Percentiles rank a stretch among this genome's conserved stretches.
Evolutionary conservation across 2,113 vertebrate genomes (phyloP).

Genomic region (Sinosuthora webbiana): DNA sequence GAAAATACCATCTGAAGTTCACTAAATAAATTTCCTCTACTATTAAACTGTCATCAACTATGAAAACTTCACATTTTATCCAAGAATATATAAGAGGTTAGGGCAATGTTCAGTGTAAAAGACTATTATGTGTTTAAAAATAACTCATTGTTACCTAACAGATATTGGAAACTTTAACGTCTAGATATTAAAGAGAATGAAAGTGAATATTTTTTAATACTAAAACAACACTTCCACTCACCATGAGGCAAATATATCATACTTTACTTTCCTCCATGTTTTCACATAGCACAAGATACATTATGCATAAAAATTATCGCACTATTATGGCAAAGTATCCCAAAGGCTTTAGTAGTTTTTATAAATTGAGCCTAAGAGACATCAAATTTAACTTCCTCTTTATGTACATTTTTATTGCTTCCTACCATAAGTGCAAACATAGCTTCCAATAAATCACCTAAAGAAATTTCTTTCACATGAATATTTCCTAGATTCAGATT

Average conservation of each 20-base stretch:
- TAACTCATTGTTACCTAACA: not conserved
- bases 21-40: slow-evolving; percentile 4
- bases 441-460: not conserved
- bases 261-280: not conserved
- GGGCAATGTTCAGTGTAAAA: not conserved
- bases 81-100: not conserved
- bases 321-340: not conserved
- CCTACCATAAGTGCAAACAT: not conserved
- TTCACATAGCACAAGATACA: not conserved
- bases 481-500: not conserved
- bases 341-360: slow-evolving; percentile 18
- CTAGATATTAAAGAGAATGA: not conserved
- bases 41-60: slow-evolving; percentile 27
- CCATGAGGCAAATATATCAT: not conserved
- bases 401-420: slow-evolving; percentile 15
- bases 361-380: slow-evolving; percentile 6
- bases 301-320: slow-evolving; percentile 13
- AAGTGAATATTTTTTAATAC: not conserved
- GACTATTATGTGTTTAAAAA: not conserved
- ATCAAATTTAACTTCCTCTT: not conserved
- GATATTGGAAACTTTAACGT: not conserved
- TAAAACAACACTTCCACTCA: not conserved
- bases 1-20: not conserved
- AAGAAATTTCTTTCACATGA: not conserved
- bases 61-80: not conserved